Base-by-base conservation (phyloP, 2,888 invertebrate species). In the Patella ulyssiponensis region DNA sequence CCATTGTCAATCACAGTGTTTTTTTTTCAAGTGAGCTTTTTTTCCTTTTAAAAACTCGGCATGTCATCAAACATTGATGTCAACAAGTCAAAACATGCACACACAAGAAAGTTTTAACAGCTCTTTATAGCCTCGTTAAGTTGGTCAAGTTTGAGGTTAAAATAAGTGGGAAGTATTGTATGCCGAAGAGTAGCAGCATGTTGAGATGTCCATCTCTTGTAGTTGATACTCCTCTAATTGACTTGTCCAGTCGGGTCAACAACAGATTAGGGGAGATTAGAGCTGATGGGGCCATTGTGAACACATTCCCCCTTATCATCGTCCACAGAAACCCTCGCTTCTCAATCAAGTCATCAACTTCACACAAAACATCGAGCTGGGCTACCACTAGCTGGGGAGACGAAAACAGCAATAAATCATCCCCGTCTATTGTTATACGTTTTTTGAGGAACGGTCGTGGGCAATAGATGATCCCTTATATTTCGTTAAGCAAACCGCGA, bases 391-490 rank as follows among this genome's bases (percentile, higher is more conserved):
- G 64, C 64, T 23, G 23, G 64, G 23, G 64, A 64, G 64, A 64
- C 23, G 64, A 23, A 44, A 44, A 44, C 23, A 14, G 20, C 64
- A 20, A 64, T 64, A 64, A 64, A 64, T 64, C 64, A 64, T 64
- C 23, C 20, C 23, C 23, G 20, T 20, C 64, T 23, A 64, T 64
- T 64, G 64, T 64, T 64, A 64, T 12, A 20, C 23, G 23, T 64
- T 64, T 64, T 64, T 64, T 64, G 64, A 64, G 64, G 64, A 64
- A 64, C 64, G 64, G 64, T 20, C 64, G 64, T 64, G 64, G 64
- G 64, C 23, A 20, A 64, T 64, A 14, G 64, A 23, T 23, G 64
- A 64, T 64, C 64, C 64, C 20, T 64, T 23, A 64, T 23, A 64
- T 64, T 20, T 64, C 15, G 9, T 20, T 11, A 12, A 20, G 20